Conservation (phyloP, 1,140 invertebrate species). For the Halictus rubicundus region DNA sequence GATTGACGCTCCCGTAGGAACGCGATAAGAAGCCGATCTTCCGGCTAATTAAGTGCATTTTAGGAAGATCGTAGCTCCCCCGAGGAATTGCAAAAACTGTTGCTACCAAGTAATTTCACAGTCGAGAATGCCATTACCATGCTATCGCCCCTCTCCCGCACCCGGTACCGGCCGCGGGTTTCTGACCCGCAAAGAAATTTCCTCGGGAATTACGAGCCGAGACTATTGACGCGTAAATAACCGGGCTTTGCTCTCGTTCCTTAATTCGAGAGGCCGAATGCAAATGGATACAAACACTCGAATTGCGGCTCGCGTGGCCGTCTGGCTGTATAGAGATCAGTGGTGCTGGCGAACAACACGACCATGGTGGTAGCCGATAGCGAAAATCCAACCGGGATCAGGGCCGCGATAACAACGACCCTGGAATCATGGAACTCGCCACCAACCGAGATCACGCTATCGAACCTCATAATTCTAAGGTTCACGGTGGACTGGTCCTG, state of each 20-base stretch:
- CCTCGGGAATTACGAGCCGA: neutral
- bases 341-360: neutral
- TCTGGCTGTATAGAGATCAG: neutral
- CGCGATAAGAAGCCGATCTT: conserved; percentile 46
- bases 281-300: conserved; percentile 13
- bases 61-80: conserved; percentile 15
- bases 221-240: conserved; percentile 35
- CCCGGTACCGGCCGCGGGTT: neutral
- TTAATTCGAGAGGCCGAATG: conserved; percentile 10
- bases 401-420: neutral
- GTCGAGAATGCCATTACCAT: conserved; percentile 15
- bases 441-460: neutral
- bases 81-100: conserved; percentile 33
- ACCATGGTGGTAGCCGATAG: neutral
- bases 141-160: neutral
- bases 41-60: conserved; percentile 44
- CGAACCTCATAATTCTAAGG: neutral
- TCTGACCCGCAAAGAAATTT: conserved; percentile 5
- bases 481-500: neutral
- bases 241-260: neutral
- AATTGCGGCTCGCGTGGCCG: neutral
- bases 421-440: neutral
- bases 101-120: conserved; percentile 17
- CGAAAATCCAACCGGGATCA: conserved; percentile 18
- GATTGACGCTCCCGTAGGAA: neutral